Evolutionary conservation across 64 coral and sea anemone genomes (phyloP).

Genomic region (Montipora cactus): DNA sequence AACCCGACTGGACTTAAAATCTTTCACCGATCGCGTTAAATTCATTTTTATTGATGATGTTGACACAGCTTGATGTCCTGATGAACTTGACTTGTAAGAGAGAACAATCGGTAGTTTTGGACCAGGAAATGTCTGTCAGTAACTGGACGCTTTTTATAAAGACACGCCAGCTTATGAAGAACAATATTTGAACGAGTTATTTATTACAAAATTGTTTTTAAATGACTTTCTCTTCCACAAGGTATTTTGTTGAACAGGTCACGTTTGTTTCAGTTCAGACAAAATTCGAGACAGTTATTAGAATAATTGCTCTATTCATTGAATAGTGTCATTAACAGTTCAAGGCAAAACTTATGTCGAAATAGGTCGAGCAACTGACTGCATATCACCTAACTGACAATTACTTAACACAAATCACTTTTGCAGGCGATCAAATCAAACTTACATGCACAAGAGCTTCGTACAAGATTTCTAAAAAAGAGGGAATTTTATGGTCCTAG

Average conservation of each 20-base stretch:
- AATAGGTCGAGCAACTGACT: slow-evolving; percentile 36
- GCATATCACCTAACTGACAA: slow-evolving; percentile 4
- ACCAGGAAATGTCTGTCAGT: background rate
- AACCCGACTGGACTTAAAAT: slow-evolving; percentile 28
- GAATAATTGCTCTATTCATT: background rate
- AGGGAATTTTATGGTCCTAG: background rate
- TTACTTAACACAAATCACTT: background rate
- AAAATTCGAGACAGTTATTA: slow-evolving; percentile 51
- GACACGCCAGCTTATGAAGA: background rate
- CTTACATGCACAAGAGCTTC: background rate
- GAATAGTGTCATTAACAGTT: slow-evolving; percentile 36
- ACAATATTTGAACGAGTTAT: slow-evolving; percentile 33
- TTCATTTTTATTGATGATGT: slow-evolving; percentile 25
- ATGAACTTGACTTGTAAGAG: background rate
- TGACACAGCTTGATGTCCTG: slow-evolving; percentile 40
- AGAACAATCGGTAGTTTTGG: background rate
- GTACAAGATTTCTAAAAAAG: background rate
- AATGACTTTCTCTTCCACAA: background rate
- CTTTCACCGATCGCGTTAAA: background rate
- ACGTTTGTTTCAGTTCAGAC: slow-evolving; percentile 9
- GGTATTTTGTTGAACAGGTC: background rate
- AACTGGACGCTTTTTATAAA: background rate
- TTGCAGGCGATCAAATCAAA: background rate
- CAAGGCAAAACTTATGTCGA: slow-evolving; percentile 1
- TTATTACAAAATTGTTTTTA: background rate